Conservation (phyloP, 1,140 invertebrate species). For the Macrotrachela quadricornifera region DNA sequence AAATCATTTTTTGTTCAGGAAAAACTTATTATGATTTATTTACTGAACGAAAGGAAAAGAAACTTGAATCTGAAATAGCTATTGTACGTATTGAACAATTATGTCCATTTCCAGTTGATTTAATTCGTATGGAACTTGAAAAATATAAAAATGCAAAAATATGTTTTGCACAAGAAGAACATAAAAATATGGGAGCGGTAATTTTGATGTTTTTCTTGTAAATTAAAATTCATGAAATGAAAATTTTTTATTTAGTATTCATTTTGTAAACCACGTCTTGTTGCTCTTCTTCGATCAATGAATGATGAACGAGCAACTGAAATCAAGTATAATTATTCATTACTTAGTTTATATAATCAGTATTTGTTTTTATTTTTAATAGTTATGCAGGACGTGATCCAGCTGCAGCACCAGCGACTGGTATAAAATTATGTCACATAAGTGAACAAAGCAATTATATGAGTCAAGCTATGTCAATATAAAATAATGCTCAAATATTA, state of each 20-base stretch:
- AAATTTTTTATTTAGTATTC: no score
- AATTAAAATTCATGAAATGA: no score
- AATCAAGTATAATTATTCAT: no score
- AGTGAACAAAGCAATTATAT: neutral
- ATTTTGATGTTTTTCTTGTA: no score
- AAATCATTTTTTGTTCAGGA: conserved; percentile 64
- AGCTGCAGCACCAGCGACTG: conserved; percentile 7
- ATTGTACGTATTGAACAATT: conserved; percentile 72
- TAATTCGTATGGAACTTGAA: conserved; percentile 63
- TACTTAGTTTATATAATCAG: no score
- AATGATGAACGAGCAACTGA: no score
- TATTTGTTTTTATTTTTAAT: neutral
- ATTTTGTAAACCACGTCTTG: no score
- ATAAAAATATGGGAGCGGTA: conserved; percentile 73
- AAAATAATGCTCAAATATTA: no score
- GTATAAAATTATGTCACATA: conserved; percentile 5
- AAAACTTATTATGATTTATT: conserved; percentile 88
- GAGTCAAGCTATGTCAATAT: neutral
- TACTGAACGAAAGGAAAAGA: conserved; percentile 56
- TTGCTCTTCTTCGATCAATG: no score
- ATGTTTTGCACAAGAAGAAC: conserved; percentile 86
- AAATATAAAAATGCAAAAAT: conserved; percentile 77
- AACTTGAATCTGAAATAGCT: conserved; percentile 56
- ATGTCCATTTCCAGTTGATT: conserved; percentile 89
- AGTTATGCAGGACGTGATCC: conserved; percentile 6